These are phyloP conservation scores for Zapornia atra DNA, from an alignment of 2,113 vertebrate species.

Conservation along the genomic window DNA sequence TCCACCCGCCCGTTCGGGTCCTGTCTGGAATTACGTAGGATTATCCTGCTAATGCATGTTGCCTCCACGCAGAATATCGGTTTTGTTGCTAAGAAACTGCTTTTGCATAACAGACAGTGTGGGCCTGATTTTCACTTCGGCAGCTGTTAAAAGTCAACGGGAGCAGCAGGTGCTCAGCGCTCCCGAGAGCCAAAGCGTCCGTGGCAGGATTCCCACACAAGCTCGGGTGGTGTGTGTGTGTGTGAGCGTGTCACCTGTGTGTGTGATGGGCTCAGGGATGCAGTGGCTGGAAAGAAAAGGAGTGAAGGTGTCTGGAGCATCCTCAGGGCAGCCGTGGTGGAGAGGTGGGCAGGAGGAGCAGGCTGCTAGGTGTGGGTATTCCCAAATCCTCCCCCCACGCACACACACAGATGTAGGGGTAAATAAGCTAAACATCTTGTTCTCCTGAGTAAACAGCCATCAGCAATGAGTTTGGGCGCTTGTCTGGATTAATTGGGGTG, in stretches of 20 bases:
- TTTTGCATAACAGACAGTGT: constrained; percentile 27
- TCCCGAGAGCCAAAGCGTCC: not conserved
- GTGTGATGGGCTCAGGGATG: fast-evolving
- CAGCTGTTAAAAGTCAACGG: not conserved
- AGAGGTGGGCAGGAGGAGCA: too few relatives aligned
- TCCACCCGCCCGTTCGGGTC: not conserved
- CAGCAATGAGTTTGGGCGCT: not conserved
- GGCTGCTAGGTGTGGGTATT: not conserved
- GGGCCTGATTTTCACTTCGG: not conserved
- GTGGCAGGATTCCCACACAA: not conserved
- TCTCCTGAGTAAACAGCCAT: fast-evolving
- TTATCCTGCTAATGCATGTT: constrained; percentile 26
- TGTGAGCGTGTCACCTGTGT: fast-evolving
- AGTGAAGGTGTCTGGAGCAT: not conserved
- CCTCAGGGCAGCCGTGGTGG: fast-evolving
- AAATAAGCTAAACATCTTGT: not conserved
- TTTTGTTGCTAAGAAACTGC: constrained; percentile 69
- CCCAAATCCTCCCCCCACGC: fast-evolving
- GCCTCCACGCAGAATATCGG: not conserved
- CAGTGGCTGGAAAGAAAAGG: not conserved
- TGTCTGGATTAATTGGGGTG: not conserved
- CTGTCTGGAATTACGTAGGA: constrained; percentile 49
- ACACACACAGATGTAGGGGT: too few relatives aligned
- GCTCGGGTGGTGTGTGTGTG: not conserved
- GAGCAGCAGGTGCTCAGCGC: not conserved